These are phyloP conservation scores for Athalia cordata DNA, from an alignment of 2,888 invertebrate species.

Conservation along the genomic window DNA sequence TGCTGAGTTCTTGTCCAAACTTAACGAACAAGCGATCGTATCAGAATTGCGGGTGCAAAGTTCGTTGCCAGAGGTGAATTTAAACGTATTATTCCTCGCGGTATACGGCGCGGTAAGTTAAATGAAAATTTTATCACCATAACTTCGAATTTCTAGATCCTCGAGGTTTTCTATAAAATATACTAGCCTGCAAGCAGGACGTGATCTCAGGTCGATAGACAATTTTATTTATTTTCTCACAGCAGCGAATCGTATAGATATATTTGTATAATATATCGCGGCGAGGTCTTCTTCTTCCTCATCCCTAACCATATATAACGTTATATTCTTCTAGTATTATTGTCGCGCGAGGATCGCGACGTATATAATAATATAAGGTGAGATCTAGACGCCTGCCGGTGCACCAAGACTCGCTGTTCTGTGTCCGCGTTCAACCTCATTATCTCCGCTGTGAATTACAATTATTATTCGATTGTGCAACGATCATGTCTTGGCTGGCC, in stretches of 20 bases:
- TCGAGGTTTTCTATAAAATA: too few species aligned
- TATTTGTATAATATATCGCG: too few species aligned
- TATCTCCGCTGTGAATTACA: constrained; percentile 64
- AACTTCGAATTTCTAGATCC: neutral
- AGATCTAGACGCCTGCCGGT: neutral
- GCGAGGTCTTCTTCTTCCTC: too few species aligned
- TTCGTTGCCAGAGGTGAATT: neutral
- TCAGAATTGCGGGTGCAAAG: constrained; percentile 8
- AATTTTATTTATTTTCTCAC: too few species aligned
- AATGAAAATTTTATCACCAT: too few species aligned
- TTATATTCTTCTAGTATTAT: neutral
- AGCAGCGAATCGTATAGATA: too few species aligned
- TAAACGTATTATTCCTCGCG: too few species aligned
- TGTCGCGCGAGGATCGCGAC: neutral
- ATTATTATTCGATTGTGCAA: constrained; percentile 69
- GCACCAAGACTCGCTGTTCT: constrained; percentile 16
- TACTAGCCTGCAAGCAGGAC: too few species aligned
- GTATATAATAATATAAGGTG: constrained; percentile 2
- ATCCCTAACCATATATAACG: too few species aligned
- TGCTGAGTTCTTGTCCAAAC: constrained; percentile 24
- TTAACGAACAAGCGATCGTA: constrained; percentile 37
- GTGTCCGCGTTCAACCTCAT: constrained; percentile 55
- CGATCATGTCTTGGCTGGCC: constrained; percentile 65
- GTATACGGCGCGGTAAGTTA: too few species aligned
- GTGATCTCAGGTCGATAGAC: too few species aligned